Evolutionary conservation across 2,888 invertebrate species (phyloP), one percentile per base, ranked within the genome.

Genomic region (Campopleginae sp.): DNA sequence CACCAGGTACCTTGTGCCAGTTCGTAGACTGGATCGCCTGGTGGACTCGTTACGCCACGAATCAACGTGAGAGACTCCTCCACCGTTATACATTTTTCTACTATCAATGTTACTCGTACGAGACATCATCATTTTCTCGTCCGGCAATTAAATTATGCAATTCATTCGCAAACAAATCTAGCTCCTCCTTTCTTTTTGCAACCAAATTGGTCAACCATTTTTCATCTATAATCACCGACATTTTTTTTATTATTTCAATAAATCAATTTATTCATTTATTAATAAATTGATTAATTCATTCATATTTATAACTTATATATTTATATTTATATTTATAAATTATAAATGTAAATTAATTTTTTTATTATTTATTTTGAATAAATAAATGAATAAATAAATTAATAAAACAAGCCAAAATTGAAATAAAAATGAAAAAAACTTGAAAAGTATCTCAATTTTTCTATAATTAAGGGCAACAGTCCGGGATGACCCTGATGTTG

Each of bases 1-100:
- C 79, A 27, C 54, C 79, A 27, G 70, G 71, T 77, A 87, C 88
- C 88, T 88, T 88, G 88, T 88, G 86, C 87, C 75, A 88, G 86
- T 88, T 88, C 86, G 87, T 88, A 71, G 85, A 87, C 86, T 84
- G 80, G 84, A 87, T 87, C 81, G 85, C 44, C 65, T 65, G 38
- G 42, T 71, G 86, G 84, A 82, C 81, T 79, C 58, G 68, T 33
- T 72, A 71, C 65, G 63, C 65, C 61, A 44, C 12, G 27, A 14
- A 61, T 48, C 48, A 42, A 61, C 44, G 31, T 46, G 33, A 31
- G 58, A 31, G 70, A 27, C 72, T 82, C 80, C 76, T 82, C 77
- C 66, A 42, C 77, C 38, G 58, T 63, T 58, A 31, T n/a, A 23
- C n/a, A 82, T 70, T 82, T 71, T 80, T 42, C 6, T 68, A n/a